Evolutionary conservation across 2,797 vertebrate genomes (phyloP).

Genomic region (Knipowitschia caucasica): DNA sequence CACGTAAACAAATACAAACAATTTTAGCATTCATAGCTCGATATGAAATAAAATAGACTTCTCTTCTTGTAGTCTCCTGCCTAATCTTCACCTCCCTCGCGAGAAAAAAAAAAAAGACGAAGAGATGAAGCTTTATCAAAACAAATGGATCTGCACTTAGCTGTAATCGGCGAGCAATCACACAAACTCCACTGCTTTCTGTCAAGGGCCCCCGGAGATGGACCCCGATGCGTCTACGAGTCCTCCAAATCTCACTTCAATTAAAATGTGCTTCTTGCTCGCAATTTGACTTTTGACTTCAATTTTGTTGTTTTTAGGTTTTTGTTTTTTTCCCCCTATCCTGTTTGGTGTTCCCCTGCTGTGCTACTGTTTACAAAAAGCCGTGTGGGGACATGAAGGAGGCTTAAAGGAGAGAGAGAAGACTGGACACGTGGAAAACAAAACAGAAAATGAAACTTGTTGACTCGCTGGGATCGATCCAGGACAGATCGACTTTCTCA

Average conservation of each 20-base stretch:
- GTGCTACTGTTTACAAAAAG: neutral
- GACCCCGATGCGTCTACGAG: constrained; percentile 20
- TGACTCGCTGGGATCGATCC: neutral
- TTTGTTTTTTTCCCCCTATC: too few species aligned
- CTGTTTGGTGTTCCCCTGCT: neutral
- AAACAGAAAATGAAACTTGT: neutral
- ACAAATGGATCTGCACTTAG: constrained; percentile 60
- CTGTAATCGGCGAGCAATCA: constrained; percentile 58
- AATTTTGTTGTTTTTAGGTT: neutral
- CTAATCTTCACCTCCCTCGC: constrained; percentile 38
- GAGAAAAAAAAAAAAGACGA: constrained; percentile 13
- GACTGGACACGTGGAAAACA: neutral
- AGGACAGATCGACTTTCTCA: too few species aligned
- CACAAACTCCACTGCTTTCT: constrained; percentile 49
- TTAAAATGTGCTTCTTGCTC: constrained; percentile 7
- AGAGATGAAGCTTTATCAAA: constrained; percentile 55
- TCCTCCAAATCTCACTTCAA: constrained; percentile 20
- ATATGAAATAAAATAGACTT: constrained; percentile 32
- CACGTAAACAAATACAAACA: constrained; percentile 7
- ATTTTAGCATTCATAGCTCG: constrained; percentile 36
- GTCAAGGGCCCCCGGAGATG: constrained; percentile 33
- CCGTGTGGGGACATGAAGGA: neutral
- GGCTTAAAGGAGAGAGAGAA: neutral
- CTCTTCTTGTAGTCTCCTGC: constrained; percentile 9
- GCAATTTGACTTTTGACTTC: constrained; percentile 16